These are phyloP conservation scores for Hormaphis cornu DNA, from an alignment of 1,140 invertebrate species.

Conservation along the genomic window DNA sequence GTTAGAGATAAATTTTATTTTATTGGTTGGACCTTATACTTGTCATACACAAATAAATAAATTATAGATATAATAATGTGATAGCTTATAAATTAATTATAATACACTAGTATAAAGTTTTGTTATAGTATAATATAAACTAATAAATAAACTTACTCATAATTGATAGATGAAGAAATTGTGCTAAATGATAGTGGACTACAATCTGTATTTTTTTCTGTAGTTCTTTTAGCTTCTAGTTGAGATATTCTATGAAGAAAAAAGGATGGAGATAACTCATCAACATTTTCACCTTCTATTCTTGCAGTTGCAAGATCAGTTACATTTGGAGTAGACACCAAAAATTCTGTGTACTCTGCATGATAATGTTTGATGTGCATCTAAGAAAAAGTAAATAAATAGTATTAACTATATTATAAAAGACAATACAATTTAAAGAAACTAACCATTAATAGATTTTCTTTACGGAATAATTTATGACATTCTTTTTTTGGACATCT, in stretches of 20 bases:
- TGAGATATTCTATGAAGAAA: constrained; percentile 29
- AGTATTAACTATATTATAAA: background rate
- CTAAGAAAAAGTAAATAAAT: constrained; percentile 36
- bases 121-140: too few relatives aligned
- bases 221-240: constrained; percentile 15
- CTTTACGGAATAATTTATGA: constrained; percentile 78
- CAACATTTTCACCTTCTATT: constrained; percentile 41
- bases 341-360: constrained; percentile 61
- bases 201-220: background rate
- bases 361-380: constrained; percentile 91
- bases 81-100: too few relatives aligned
- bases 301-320: constrained; percentile 71
- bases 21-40: too few relatives aligned
- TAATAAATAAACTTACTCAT: constrained; percentile 3
- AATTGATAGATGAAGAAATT: background rate
- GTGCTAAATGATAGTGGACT: background rate
- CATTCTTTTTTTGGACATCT: constrained; percentile 70
- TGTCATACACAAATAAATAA: too few relatives aligned
- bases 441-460: constrained; percentile 61
- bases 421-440: background rate
- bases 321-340: constrained; percentile 72
- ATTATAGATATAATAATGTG: too few relatives aligned
- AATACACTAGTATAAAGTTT: too few relatives aligned
- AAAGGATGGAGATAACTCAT: constrained; percentile 24
- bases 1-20: too few relatives aligned